Base-by-base conservation (phyloP, 1,140 invertebrate genomes). In the Trypoxylus dichotomus region DNA sequence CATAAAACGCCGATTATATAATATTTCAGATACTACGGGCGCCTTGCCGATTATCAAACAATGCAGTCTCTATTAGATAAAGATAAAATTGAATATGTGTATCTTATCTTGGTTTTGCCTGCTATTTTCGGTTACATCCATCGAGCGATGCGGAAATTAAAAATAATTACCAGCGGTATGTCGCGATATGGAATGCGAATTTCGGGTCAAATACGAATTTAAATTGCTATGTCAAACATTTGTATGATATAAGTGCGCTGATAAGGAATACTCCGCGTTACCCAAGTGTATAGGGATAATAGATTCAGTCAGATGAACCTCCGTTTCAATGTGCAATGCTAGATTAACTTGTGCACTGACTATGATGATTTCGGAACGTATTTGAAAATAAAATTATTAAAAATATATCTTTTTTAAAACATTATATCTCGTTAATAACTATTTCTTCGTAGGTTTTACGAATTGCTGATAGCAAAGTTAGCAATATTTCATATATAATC, bases 11-110 rank as follows among this genome's bases (percentile, higher is more conserved):
- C 21, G 60, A 29, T 68, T 68, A 68, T 68, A 68, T 68, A 68
- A 68, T 68, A 68, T 68, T 68, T 68, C 60, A 68, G 60, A 68
- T 68, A 68, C 47, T 68, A 68, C 60, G 27, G 60, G 60, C 60
- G 60, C 60, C 60, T 68, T 68, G 60, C 27, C 60, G 60, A 29
- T 68, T 68, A 68, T 68, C 60, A 29, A 68, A 68, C 60, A 68
- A 68, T 68, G 27, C 60, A 29, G 60, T 25, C 60, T 68, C 60
- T 68, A 68, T 68, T 68, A 25, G 60, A 68, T 68, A 29, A 29
- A 68, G 60, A 68, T 68, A 68, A 68, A 68, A 63, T 11, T 63
- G 19, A 63, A 29, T 29, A n/a, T 54, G 47, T 54, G n/a, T 68
- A 68, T 68, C 60, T 68, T 68, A 68, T 68, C 60, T 68, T 27